These are phyloP conservation scores for Valencia hispanica DNA, from an alignment of 2,797 vertebrate species.

Conservation along the genomic window DNA sequence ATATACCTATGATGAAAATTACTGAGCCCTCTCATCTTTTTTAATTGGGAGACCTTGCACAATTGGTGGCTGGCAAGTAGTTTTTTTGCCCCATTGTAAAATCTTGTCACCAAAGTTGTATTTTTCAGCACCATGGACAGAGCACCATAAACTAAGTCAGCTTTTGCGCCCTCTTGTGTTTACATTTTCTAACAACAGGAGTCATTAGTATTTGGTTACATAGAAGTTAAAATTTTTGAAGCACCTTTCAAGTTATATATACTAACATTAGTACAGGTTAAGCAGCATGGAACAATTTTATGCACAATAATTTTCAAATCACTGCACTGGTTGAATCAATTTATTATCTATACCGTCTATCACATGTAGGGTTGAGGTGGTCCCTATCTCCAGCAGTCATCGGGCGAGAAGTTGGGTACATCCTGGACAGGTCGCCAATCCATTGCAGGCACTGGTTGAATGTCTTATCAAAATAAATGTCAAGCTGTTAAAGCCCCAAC, in stretches of 20 bases:
- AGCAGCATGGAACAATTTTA: not conserved
- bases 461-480: not conserved
- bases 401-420: too few relatives aligned
- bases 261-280: not conserved
- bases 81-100: too few relatives aligned
- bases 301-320: not conserved
- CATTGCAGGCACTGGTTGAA: not conserved
- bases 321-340: not conserved
- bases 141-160: not conserved
- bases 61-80: too few relatives aligned
- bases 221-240: not conserved
- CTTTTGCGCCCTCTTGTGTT: conserved; percentile 42
- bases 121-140: conserved; percentile 60
- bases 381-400: too few relatives aligned
- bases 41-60: too few relatives aligned
- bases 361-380: too few relatives aligned
- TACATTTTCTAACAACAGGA: not conserved
- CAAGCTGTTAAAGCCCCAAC: too few relatives aligned
- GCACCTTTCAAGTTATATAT: not conserved
- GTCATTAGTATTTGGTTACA: not conserved
- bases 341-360: too few relatives aligned
- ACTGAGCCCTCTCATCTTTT: too few relatives aligned
- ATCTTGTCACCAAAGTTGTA: not conserved
- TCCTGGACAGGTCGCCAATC: too few relatives aligned
- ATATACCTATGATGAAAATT: too few relatives aligned